Evolutionary conservation across 2,113 vertebrate species (phyloP), one percentile per base, ranked within the genome.

Genomic region (Baryphthengus martii): DNA sequence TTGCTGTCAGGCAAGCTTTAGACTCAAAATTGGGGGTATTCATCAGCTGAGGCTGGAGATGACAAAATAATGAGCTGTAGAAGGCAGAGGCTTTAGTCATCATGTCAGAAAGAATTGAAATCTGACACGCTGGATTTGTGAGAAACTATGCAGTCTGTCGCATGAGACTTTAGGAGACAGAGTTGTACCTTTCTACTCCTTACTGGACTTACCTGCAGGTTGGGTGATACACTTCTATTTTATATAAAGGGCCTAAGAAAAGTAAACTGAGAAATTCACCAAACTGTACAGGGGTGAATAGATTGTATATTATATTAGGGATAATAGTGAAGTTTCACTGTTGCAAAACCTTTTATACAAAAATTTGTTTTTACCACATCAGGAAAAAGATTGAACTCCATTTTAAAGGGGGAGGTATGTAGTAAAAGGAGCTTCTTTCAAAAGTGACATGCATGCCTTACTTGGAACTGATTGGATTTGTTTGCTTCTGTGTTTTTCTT

Each of bases 401-500:
- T 91, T 91, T 91, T 83, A 19, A 59, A 67, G 62, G 74, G n/a
- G 5, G 25, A 73, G 50, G 17, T 15, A 58, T 49, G 59, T 47
- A 74, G 37, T 79, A 53, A 59, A 75, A 94, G 19, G 53, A 72
- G 17, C 26, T 75, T 87, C 37, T 76, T 89, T 76, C 78, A 15
- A n/a, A 61, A 84, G 23, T 47, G 53, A 35, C 6, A 2, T 24
- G 20, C 19, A 7, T 63, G 13, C 78, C 58, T 92, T 72, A 47
- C 70, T 49, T 95, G 68, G 35, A 75, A 71, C 56, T 76, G 20
- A 58, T 44, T n/a, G 67, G 33, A 31, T 80, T 70, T 90, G 3
- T 79, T 28, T 96, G 6, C 33, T 86, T 88, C 13, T 86, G 49
- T 96, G 33, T 78, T 92, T 94, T 88, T 91, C 76, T 80, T 89